These are phyloP conservation scores for Silurus lanzhouensis DNA, from an alignment of 2,797 vertebrate genomes.

Conservation along the genomic window DNA sequence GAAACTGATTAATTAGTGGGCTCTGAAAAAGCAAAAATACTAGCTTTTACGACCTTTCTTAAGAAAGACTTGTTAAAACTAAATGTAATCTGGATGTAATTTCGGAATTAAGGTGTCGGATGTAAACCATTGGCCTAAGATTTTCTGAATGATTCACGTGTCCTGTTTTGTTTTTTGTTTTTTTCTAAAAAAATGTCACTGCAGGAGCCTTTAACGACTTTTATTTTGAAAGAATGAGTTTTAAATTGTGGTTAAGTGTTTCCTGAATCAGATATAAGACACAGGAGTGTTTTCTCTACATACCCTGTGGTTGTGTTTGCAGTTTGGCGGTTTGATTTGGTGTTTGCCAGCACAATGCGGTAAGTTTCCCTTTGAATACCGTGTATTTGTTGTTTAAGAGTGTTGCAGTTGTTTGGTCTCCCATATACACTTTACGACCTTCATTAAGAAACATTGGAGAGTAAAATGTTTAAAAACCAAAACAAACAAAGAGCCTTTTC, in stretches of 20 bases:
- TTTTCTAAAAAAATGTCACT: neutral
- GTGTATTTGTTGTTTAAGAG: neutral
- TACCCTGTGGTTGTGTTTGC: neutral
- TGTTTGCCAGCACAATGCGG: constrained; percentile 40
- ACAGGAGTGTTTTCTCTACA: neutral
- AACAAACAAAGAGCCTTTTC: no score
- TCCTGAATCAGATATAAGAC: neutral
- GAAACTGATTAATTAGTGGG: no score
- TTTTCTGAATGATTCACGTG: neutral
- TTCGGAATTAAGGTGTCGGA: neutral
- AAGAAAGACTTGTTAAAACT: neutral
- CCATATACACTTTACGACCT: neutral
- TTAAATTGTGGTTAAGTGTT: neutral
- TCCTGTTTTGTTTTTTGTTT: neutral
- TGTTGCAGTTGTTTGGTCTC: neutral
- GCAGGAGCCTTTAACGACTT: neutral
- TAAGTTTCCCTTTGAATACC: constrained; percentile 7
- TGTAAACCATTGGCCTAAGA: no score
- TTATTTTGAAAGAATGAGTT: neutral
- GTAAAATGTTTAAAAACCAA: neutral
- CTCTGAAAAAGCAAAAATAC: no score
- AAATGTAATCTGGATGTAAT: neutral
- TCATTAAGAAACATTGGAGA: neutral
- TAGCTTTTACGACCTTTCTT: no score
- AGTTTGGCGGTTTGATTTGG: neutral